phyloP scores from a whole-genome alignment of 2,113 vertebrate genomes.

The Chamaea fasciata region DNA sequence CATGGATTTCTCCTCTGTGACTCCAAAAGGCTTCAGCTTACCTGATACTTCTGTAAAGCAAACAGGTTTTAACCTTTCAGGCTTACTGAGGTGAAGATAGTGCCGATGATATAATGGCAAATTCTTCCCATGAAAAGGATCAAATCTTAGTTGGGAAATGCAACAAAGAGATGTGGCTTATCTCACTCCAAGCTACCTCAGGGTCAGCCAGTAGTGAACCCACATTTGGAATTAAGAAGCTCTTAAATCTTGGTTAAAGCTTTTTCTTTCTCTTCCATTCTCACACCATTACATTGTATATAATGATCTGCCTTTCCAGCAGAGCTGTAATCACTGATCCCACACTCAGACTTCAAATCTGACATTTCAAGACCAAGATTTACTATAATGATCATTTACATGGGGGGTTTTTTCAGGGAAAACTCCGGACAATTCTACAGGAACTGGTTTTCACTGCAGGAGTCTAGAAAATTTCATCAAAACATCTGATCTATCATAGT shows the following conservation, averaged over 20 bases:
- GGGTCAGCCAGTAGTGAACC: neutral
- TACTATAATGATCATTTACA: neutral
- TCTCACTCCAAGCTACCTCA: neutral
- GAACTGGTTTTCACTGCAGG: neutral
- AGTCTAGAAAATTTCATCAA: neutral
- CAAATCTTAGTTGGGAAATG: neutral
- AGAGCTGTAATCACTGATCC: neutral
- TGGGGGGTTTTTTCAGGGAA: neutral
- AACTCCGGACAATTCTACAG: neutral
- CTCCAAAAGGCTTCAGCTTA: neutral
- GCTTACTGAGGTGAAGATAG: neutral
- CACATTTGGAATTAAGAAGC: neutral
- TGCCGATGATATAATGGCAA: neutral
- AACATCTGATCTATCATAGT: neutral
- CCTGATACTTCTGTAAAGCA: neutral
- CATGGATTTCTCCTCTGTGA: neutral
- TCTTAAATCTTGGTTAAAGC: neutral
- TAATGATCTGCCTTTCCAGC: neutral
- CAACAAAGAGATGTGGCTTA: neutral
- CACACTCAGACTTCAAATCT: neutral
- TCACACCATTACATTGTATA: neutral
- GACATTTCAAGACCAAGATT: neutral
- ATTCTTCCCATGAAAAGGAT: neutral
- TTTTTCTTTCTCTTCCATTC: neutral
- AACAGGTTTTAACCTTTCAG: neutral